These are phyloP conservation scores for Plagodis pulveraria DNA, from an alignment of 2,888 invertebrate species.

Conservation along the genomic window DNA sequence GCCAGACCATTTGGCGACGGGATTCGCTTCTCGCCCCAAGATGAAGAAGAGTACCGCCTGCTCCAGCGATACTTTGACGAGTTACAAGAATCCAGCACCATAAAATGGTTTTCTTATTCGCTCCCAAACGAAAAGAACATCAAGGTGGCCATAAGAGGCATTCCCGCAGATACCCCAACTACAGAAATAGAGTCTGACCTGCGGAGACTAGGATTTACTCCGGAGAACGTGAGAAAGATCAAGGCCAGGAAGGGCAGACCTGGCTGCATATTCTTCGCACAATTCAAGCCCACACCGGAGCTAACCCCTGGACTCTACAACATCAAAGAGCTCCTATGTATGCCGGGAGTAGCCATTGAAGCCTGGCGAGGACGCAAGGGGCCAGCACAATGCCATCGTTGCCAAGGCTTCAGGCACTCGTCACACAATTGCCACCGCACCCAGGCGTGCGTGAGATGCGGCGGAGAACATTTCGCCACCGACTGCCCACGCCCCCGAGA, in stretches of 20 bases:
- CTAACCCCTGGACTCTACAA: too few relatives aligned
- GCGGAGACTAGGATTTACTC: neutral
- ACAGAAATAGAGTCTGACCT: neutral
- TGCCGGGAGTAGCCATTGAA: neutral
- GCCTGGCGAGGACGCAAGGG: neutral
- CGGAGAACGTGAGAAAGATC: neutral
- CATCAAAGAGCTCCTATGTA: too few relatives aligned
- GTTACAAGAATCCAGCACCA: neutral
- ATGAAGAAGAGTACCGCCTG: neutral
- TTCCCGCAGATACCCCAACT: neutral
- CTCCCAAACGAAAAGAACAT: neutral
- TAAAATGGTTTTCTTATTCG: neutral
- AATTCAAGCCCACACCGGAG: too few relatives aligned
- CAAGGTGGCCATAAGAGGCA: neutral
- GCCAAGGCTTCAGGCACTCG: neutral
- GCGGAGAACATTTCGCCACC: neutral
- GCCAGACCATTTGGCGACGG: neutral
- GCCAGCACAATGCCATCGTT: conserved; percentile 1
- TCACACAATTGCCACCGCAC: neutral
- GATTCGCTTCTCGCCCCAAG: neutral
- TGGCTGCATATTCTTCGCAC: too few relatives aligned
- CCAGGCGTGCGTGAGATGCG: neutral
- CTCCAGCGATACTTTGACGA: neutral
- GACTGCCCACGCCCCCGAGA: neutral
- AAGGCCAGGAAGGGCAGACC: neutral